A percentile compares a stretch with the other conserved stretches of the same genome.
phyloP scores from a whole-genome alignment of 2,797 vertebrate genomes.

The Urocyon cinereoargenteus region DNA sequence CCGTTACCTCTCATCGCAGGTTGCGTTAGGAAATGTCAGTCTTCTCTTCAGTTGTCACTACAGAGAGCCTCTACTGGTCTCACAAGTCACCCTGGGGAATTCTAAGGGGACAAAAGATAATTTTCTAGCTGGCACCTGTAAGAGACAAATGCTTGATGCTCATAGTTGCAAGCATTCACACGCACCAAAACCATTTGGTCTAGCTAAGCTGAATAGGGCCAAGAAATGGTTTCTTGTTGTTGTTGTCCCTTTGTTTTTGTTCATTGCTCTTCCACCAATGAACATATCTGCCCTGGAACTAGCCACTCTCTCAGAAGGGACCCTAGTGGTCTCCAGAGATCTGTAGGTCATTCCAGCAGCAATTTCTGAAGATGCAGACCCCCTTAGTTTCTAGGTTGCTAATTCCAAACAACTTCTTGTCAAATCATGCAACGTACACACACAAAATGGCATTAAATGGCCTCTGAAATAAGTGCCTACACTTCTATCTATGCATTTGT shows the following conservation, averaged over 20 bases:
- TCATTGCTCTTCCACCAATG: slow-evolving; percentile 85
- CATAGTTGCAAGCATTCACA: background rate
- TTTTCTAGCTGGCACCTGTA: background rate
- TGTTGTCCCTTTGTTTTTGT: background rate
- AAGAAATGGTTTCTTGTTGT: background rate
- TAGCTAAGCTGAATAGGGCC: background rate
- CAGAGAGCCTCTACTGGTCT: background rate
- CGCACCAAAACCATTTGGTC: background rate
- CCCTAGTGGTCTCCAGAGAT: slow-evolving; percentile 90
- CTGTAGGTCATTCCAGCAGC: slow-evolving; percentile 90
- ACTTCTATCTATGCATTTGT: background rate
- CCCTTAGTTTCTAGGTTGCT: slow-evolving; percentile 87
- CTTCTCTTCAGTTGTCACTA: background rate
- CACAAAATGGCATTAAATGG: background rate
- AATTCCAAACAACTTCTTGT: slow-evolving; percentile 91
- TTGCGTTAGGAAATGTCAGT: background rate
- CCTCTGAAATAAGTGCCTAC: background rate
- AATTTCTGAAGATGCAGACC: slow-evolving; percentile 92
- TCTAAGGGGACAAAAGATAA: background rate
- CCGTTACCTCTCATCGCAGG: background rate
- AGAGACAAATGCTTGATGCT: background rate
- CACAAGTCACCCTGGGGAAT: background rate
- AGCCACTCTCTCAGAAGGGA: slow-evolving; percentile 87
- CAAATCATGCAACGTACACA: slow-evolving; percentile 90
- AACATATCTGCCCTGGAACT: slow-evolving; percentile 91